Base-by-base conservation (phyloP, 2,113 vertebrate species). In the Oreochromis aureus region DNA sequence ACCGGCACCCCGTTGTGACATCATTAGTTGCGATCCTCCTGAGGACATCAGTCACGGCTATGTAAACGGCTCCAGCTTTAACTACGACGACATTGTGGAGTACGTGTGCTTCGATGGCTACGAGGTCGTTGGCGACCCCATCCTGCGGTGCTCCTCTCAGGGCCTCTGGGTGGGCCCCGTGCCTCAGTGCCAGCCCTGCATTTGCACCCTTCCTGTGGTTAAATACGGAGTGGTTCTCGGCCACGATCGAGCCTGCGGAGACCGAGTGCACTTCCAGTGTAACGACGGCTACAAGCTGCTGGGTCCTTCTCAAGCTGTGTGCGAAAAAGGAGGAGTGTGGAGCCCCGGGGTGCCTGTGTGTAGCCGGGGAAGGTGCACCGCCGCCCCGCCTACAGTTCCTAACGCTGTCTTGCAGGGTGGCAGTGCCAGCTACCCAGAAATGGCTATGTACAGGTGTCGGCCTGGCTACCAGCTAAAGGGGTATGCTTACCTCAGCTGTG, bases 61-160 rank as follows among this genome's bases (percentile, higher is more conserved):
- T 89, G 93, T 98, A 48, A 99, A 98, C 15, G 97, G 97, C 12
- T 98, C 98, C 79, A 96, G 95, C 85, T 99, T 98, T 90, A 95
- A 90, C 89, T 98, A 96, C 11, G 96, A 97, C 3, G 96, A 97
- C 5, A 85, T 97, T 10, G 96, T 97, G 34, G 96, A 98, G 82
- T 99, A 99, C 15, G 86, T 97, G 13, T 99, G 99, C 90, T 98
- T 99, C 61, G 93, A 97, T 15, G 97, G 98, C 27, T 99, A 98
- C 61, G 96, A 97, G 87, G 96, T 97, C 3, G 87, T 96, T 2
- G 98, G 98, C 12, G 97, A 90, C 90, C 91, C 97, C 58, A 83
- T 97, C 81, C 95, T 98, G 78, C 96, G 95, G 0, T 99, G 99
- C 87, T 97, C 98, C 4, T 94, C 97, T 30, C 95, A 96, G 27